Percentiles rank a stretch among this genome's conserved stretches.
These are phyloP conservation scores for Labrus mixtus DNA, from an alignment of 2,113 vertebrate genomes.

Conservation along the genomic window DNA sequence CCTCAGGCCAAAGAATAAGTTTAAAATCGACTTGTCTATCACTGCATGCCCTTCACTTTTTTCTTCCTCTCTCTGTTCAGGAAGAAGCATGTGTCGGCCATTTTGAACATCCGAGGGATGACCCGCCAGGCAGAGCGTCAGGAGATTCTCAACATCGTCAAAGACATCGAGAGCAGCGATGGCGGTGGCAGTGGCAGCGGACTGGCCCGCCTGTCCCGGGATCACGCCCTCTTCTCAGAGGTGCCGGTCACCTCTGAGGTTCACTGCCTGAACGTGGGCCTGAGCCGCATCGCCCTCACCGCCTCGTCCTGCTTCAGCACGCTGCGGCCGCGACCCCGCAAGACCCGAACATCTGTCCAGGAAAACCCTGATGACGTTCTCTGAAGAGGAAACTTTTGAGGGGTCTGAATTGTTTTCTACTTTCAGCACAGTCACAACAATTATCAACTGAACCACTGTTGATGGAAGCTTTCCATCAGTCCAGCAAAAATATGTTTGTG, in stretches of 20 bases:
- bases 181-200: not conserved
- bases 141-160: constrained; percentile 89
- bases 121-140: constrained; percentile 83
- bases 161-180: constrained; percentile 85
- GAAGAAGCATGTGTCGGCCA: constrained; percentile 89
- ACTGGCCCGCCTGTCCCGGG: constrained; percentile 59
- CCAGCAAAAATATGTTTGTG: too few relatives aligned
- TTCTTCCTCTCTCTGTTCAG: constrained; percentile 60
- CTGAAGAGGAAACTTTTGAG: constrained; percentile 29
- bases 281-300: constrained; percentile 82
- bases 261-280: constrained; percentile 86
- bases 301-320: constrained; percentile 78
- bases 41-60: not conserved
- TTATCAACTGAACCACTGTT: too few relatives aligned
- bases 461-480: not conserved
- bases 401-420: too few relatives aligned
- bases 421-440: too few relatives aligned
- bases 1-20: too few relatives aligned
- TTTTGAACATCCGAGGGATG: constrained; percentile 89
- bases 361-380: constrained; percentile 73
- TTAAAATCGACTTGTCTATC: too few relatives aligned
- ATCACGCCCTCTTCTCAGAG: constrained; percentile 86
- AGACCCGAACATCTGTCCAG: constrained; percentile 53
- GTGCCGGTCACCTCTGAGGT: constrained; percentile 85
- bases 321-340: constrained; percentile 62